Conservation (phyloP, 2,113 vertebrate species). For the Thinocorus orbignyianus region DNA sequence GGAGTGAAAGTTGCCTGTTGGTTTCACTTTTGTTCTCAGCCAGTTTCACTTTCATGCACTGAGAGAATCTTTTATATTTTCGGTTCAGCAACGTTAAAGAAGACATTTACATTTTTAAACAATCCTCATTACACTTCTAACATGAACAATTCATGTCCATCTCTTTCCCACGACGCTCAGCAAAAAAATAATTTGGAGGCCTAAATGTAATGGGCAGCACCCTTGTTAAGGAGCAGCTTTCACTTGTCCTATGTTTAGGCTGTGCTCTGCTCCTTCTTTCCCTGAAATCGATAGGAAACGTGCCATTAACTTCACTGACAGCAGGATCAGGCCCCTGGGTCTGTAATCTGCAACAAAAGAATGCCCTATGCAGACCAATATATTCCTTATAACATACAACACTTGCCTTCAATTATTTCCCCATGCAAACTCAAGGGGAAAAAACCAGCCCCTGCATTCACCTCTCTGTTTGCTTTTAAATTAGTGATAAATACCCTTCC, state of each 20-base stretch:
- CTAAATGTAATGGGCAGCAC: not conserved
- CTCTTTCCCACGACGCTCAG: not conserved
- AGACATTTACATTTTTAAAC: not conserved
- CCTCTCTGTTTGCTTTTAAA: slow-evolving; percentile 12
- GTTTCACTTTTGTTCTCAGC: slow-evolving; percentile 63
- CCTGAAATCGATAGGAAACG: not conserved
- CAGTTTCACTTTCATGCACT: slow-evolving; percentile 48
- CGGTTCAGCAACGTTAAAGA: not conserved
- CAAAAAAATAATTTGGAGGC: not conserved
- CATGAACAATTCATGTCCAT: not conserved
- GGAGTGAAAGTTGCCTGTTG: slow-evolving; percentile 15
- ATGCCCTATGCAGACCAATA: not conserved
- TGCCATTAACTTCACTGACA: not conserved
- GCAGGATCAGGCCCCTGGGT: not conserved
- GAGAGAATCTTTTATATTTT: not conserved
- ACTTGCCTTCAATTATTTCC: slow-evolving; percentile 18
- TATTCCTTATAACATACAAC: not conserved
- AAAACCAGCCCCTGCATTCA: not conserved
- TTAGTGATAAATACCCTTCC: not conserved
- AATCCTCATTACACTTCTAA: not conserved
- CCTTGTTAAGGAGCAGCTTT: slow-evolving; percentile 1
- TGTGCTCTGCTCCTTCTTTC: not conserved
- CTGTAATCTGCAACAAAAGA: not conserved
- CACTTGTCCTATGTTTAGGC: not conserved
- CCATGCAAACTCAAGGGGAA: slow-evolving; percentile 7